Base-by-base conservation (phyloP, 2,113 vertebrate genomes). In the Apodemus speciosus region DNA sequence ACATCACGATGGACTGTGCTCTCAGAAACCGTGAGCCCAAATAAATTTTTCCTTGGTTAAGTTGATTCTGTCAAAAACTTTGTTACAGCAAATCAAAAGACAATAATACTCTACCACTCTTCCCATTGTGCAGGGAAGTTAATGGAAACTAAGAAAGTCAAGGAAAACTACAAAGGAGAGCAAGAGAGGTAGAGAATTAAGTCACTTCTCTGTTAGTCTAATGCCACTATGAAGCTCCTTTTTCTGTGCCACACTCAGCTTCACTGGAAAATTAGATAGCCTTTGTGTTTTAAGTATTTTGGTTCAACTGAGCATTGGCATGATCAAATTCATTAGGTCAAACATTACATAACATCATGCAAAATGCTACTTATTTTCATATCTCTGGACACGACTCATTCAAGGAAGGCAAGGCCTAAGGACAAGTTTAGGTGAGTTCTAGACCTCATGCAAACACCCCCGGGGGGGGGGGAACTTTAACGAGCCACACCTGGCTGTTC, bases 221-320 rank as follows among this genome's bases (percentile, higher is more conserved):
- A 88, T 73, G 71, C 64, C 10, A 30, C 25, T 0, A 53, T 30
- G 3, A 43, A 27, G 3, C 1, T 46, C 60, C 91, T 88, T 69
- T 15, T 53, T 38, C 11, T 53, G 21, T 0, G 4, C 9, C 40
- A 27, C 53, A 91, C 18, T 23, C 7, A 32, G 23, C 18, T 75
- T 62, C 43, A 27, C 30, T 89, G 30, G 64, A 56, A 80, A 95
- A 60, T 25, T 71, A 84, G 58, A 43, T 69, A 86, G 30, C 10
- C 38, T 80, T 92, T 87, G 80, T 64, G 87, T 96, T 77, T 77
- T 64, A 64, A 71, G 86, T 73, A 23, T 88, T 93, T 69, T 60
- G n/a, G 62, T 64, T 94, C 95, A 53, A 92, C 16, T 87, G 89
- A 56, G 73, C 25, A 5, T 58, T 89, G 80, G 40, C 43, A 85